Percentiles rank a stretch among this genome's conserved stretches.
Evolutionary conservation across 1,140 invertebrate species (phyloP).

Genomic region (Cyrtorhinus lividipennis): DNA sequence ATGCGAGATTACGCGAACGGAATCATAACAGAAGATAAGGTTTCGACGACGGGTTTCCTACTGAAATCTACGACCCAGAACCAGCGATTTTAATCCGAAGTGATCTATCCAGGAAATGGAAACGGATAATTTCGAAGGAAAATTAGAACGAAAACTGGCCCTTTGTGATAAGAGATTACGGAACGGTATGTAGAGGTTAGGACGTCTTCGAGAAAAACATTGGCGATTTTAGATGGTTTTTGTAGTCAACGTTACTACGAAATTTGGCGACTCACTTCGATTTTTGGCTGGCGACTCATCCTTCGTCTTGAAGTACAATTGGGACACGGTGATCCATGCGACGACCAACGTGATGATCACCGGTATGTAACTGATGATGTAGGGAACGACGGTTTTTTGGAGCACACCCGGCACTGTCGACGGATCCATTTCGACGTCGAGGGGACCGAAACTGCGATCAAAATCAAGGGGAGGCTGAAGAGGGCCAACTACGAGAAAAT

Average conservation of each 20-base stretch:
- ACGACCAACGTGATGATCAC: conserved; percentile 7
- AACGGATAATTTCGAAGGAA: too few relatives aligned
- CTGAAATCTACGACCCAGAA: too few relatives aligned
- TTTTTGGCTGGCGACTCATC: background rate
- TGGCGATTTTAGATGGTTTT: background rate
- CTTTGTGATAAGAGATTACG: too few relatives aligned
- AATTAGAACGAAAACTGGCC: too few relatives aligned
- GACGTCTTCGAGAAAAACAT: background rate
- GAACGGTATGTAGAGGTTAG: background rate
- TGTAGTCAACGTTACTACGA: too few relatives aligned
- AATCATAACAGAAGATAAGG: too few relatives aligned
- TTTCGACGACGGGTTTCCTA: too few relatives aligned
- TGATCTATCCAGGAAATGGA: too few relatives aligned
- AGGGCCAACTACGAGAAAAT: background rate
- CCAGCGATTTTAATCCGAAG: too few relatives aligned
- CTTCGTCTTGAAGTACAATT: conserved; percentile 16
- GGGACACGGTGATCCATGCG: conserved; percentile 14
- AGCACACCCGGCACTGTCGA: conserved; percentile 8
- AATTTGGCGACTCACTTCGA: conserved; percentile 1
- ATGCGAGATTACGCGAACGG: too few relatives aligned
- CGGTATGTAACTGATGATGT: background rate
- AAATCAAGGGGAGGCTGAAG: background rate
- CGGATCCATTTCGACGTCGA: background rate
- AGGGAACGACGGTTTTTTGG: conserved; percentile 6
- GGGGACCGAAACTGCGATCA: background rate